Percentiles rank a stretch among this genome's conserved stretches.
Conservation (phyloP, 2,888 invertebrate species). For the Conus canariensis region DNA sequence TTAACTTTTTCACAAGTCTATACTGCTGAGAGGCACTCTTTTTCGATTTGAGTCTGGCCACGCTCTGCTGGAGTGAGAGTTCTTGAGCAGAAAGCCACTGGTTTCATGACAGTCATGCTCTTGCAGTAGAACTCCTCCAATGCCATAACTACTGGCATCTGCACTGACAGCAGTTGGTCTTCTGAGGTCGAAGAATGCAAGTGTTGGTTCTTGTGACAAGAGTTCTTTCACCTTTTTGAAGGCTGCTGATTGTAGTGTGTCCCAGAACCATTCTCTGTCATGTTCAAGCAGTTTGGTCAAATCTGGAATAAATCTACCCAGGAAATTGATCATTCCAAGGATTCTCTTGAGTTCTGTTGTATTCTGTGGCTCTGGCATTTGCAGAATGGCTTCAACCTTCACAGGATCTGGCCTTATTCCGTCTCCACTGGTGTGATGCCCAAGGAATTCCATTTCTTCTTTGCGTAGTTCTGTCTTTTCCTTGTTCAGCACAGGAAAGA, state of each 20-base stretch:
- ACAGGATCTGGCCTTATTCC: background rate
- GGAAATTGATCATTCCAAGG: background rate
- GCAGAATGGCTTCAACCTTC: background rate
- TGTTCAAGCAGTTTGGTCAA: no score
- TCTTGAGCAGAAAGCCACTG: no score
- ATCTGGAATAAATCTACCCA: no score
- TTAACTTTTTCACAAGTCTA: no score
- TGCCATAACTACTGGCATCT: background rate
- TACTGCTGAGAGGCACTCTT: no score
- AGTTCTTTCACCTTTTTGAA: no score
- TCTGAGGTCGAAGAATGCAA: background rate
- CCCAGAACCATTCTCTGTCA: no score
- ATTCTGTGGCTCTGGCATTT: background rate
- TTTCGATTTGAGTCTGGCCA: no score
- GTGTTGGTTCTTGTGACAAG: background rate
- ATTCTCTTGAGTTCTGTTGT: constrained; percentile 1
- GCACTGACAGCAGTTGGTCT: constrained; percentile 11
- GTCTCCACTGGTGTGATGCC: constrained; percentile 3
- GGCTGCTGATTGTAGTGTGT: no score
- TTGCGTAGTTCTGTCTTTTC: background rate
- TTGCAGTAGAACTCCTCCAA: background rate
- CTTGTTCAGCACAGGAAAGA: background rate
- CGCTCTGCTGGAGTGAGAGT: no score
- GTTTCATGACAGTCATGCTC: background rate
- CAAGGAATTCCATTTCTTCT: constrained; percentile 4